phyloP scores from a whole-genome alignment of 23 tunicate species.

The Corella eumyota region DNA sequence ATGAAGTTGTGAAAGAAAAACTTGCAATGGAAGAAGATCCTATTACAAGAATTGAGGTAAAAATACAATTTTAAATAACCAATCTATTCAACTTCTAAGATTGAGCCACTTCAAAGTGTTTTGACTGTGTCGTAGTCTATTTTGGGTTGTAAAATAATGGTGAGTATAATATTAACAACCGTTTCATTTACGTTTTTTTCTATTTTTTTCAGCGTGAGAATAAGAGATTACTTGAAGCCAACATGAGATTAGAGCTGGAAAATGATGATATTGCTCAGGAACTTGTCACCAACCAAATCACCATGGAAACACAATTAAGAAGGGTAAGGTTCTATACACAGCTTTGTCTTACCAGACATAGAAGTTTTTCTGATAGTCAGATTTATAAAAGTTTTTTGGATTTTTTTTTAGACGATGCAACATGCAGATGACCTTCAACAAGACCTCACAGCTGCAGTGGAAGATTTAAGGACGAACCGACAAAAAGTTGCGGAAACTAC shows the following conservation, averaged over 20 bases:
- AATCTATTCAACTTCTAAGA: not conserved
- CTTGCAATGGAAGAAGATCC: slow-evolving; percentile 48
- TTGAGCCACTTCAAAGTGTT: not conserved
- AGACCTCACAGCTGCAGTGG: slow-evolving; percentile 48
- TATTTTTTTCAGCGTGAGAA: slow-evolving; percentile 38
- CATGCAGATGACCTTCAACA: slow-evolving; percentile 52
- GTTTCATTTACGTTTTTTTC: not conserved
- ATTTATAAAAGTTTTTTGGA: no score
- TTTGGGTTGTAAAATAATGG: no score
- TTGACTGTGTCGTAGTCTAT: not conserved
- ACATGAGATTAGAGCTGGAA: slow-evolving; percentile 78
- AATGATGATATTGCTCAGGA: slow-evolving; percentile 84
- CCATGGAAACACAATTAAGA: slow-evolving; percentile 59
- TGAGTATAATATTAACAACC: no score
- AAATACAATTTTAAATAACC: no score
- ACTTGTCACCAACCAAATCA: slow-evolving; percentile 25
- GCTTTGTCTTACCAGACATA: no score
- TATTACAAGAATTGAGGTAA: slow-evolving; percentile 51
- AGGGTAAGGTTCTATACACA: slow-evolving; percentile 28
- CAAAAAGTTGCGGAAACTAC: slow-evolving; percentile 25
- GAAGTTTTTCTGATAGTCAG: no score
- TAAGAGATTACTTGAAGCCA: slow-evolving; percentile 62
- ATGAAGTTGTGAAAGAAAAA: slow-evolving; percentile 31
- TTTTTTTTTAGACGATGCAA: slow-evolving; percentile 39
- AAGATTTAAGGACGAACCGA: slow-evolving; percentile 45